A percentile compares a stretch with the other conserved stretches of the same genome.
phyloP scores from a whole-genome alignment of 2,797 vertebrate genomes.

The Hyperoplus immaculatus region DNA sequence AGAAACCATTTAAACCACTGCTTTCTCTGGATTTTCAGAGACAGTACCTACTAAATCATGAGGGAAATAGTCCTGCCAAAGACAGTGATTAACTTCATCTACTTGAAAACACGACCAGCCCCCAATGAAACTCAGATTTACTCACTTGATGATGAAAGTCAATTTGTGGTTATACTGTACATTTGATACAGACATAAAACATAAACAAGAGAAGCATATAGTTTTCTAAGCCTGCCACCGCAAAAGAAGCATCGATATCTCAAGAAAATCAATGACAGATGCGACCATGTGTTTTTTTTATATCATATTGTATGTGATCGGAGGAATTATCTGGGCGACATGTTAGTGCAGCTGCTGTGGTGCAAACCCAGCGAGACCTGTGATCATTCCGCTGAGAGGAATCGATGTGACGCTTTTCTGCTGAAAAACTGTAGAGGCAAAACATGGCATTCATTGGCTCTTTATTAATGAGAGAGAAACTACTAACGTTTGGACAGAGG shows the following conservation, averaged over 20 bases:
- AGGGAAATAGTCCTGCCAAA: background rate
- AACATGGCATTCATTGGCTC: background rate
- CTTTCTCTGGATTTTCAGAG: background rate
- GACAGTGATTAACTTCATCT: background rate
- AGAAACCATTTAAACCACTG: background rate
- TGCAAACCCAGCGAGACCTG: background rate
- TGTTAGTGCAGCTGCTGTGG: constrained; percentile 18
- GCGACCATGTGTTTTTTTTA: background rate
- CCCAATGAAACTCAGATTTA: background rate
- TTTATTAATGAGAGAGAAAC: constrained; percentile 4
- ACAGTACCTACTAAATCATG: background rate
- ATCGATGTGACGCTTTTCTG: background rate
- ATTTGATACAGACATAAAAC: background rate
- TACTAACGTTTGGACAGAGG: constrained; percentile 5
- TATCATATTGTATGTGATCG: background rate
- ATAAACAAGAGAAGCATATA: background rate
- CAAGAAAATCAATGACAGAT: background rate
- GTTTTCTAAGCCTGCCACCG: background rate
- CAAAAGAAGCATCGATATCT: background rate
- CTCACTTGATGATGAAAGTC: background rate
- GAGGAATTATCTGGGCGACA: constrained; percentile 11
- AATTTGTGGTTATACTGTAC: background rate
- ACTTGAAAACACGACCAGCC: background rate
- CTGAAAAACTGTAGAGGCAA: background rate
- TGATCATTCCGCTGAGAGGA: background rate